These are phyloP conservation scores for Muntiacus reevesi DNA, from an alignment of 2,113 vertebrate species.

Conservation along the genomic window DNA sequence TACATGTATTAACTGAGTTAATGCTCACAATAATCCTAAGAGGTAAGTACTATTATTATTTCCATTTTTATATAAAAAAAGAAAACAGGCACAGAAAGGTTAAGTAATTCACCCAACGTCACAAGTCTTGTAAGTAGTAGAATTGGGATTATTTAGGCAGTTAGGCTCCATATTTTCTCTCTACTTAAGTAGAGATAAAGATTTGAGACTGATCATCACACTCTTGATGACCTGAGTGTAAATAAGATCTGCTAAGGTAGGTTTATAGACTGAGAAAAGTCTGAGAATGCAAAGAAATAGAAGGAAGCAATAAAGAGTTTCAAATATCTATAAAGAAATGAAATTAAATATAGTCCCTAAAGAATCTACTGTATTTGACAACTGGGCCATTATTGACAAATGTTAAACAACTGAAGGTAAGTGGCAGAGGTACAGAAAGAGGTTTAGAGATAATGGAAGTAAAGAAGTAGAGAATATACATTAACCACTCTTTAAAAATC, in stretches of 20 bases:
- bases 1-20: neutral
- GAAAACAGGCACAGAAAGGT: neutral
- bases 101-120: neutral
- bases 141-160: neutral
- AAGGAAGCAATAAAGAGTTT: neutral
- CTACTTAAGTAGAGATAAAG: neutral
- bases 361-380: neutral
- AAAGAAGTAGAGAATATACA: neutral
- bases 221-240: neutral
- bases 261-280: neutral
- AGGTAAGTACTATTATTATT: neutral
- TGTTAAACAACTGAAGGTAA: neutral
- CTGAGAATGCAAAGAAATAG: neutral
- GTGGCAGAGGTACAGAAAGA: neutral
- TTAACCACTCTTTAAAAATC: conserved; percentile 32
- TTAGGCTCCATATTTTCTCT: neutral
- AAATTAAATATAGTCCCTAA: neutral
- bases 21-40: neutral
- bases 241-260: neutral
- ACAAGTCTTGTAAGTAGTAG: neutral
- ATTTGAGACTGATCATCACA: neutral
- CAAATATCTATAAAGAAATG: neutral
- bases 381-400: neutral
- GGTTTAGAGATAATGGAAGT: neutral
- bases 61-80: neutral